Conservation (phyloP, 2,888 invertebrate species). For the Lathronympha strigana region DNA sequence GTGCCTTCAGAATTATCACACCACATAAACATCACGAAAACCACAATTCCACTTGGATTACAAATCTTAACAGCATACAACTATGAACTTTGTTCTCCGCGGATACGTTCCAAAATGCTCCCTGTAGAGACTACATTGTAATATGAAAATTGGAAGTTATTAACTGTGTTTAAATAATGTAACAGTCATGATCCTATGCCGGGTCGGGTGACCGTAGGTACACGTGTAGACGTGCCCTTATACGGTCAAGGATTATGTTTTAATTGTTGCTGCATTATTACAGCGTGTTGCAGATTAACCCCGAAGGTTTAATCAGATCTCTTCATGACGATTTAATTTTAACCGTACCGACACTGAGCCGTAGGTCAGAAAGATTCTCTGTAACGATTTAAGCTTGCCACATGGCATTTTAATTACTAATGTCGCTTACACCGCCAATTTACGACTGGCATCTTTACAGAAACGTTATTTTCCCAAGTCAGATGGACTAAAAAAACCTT, state of each 20-base stretch:
- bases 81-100: not conserved
- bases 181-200: constrained; percentile 15
- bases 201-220: not conserved
- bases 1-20: constrained; percentile 1
- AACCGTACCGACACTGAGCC: too few relatives aligned
- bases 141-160: constrained; percentile 31
- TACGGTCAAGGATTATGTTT: constrained; percentile 1
- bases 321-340: too few relatives aligned
- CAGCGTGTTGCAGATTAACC: not conserved
- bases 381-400: too few relatives aligned
- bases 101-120: not conserved
- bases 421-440: too few relatives aligned
- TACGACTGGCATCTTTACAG: too few relatives aligned
- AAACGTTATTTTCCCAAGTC: too few relatives aligned
- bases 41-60: too few relatives aligned
- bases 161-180: constrained; percentile 9
- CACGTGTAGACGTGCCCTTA: constrained; percentile 23
- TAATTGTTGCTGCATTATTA: not conserved
- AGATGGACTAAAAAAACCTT: too few relatives aligned
- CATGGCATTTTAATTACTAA: too few relatives aligned
- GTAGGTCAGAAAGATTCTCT: too few relatives aligned
- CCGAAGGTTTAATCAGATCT: too few relatives aligned
- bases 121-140: constrained; percentile 33
- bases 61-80: not conserved
- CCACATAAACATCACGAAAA: not conserved